phyloP scores from a whole-genome alignment of 2,888 invertebrate genomes.

The Antheraea assamensis region DNA sequence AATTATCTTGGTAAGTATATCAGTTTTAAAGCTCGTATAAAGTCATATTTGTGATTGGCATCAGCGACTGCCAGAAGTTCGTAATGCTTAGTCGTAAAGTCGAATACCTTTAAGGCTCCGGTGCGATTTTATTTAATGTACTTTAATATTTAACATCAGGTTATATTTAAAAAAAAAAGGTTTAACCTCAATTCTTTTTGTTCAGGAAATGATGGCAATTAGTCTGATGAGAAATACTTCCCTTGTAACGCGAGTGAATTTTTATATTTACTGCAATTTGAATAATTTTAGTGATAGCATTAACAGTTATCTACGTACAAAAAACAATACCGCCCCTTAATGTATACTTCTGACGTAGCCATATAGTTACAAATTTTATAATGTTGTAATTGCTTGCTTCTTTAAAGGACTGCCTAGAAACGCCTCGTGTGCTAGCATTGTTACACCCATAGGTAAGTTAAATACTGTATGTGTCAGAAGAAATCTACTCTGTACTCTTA shows the following conservation, averaged over 20 bases:
- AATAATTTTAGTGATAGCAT: too few relatives aligned
- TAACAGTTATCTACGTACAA: too few relatives aligned
- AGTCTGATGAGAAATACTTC: not conserved
- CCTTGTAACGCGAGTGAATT: not conserved
- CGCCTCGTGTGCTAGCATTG: too few relatives aligned
- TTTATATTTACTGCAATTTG: not conserved
- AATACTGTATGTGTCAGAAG: too few relatives aligned
- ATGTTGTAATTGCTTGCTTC: too few relatives aligned
- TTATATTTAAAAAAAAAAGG: not conserved
- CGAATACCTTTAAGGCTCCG: constrained; percentile 18
- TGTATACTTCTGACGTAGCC: too few relatives aligned
- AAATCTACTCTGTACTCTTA: too few relatives aligned
- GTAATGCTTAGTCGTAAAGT: constrained; percentile 44
- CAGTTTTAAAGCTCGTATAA: constrained; percentile 3
- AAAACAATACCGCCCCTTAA: too few relatives aligned
- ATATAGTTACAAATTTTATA: too few relatives aligned
- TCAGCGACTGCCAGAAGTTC: constrained; percentile 19
- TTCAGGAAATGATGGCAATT: not conserved
- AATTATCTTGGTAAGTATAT: not conserved
- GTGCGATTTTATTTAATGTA: not conserved
- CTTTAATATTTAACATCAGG: not conserved
- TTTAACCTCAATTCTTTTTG: not conserved
- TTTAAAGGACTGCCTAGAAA: too few relatives aligned
- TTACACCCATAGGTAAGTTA: too few relatives aligned
- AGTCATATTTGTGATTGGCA: not conserved